Base-by-base conservation (phyloP, 2,888 invertebrate species). In the Campoplex nolae region DNA sequence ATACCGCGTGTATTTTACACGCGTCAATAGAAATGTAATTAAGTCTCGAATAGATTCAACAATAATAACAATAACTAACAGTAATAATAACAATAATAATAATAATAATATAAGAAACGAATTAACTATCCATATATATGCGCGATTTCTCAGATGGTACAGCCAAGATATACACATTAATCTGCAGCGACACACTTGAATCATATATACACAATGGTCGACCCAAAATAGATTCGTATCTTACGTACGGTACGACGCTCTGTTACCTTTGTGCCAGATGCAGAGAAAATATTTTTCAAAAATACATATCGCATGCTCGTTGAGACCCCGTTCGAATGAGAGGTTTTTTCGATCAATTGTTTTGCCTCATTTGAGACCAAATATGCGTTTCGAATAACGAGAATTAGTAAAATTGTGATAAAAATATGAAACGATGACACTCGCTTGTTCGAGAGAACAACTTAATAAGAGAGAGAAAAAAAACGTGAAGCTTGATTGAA, bases 1-100 rank as follows among this genome's bases (percentile, higher is more conserved):
- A 62, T 32, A 62, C 28, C 28, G 13, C 48, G 48, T 9, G 67
- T 18, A 35, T 74, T 67, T 54, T 78, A 58, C 74, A 74, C 62
- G 68, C 82, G 13, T 83, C 82, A 70, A 83, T 85, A 75, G 78
- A 79, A 82, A 78, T 83, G 74, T 85, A 85, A 78, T 82, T 85
- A 82, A 85, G 32, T 70, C 68, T 45, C 58, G 54, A 48, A 74
- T 58, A 54, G 70, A 80, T 67, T 75, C 54, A 71, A 67, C 38
- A 76, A 28, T 4, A 28, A 58, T 28, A 75, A 74, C 23, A 38
- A 56, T 23, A 9, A 18, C 56, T 28, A 74, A n/a, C 9, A 38
- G 38, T 13, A 48, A 11, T 35, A 79, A 70, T 45, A 71, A 58
- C 16, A 75, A 56, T 42, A 18, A 62, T 28, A 42, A 76, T 28